Evolutionary conservation across 2,113 vertebrate species (phyloP).

Genomic region (Sphyrna mokarran): DNA sequence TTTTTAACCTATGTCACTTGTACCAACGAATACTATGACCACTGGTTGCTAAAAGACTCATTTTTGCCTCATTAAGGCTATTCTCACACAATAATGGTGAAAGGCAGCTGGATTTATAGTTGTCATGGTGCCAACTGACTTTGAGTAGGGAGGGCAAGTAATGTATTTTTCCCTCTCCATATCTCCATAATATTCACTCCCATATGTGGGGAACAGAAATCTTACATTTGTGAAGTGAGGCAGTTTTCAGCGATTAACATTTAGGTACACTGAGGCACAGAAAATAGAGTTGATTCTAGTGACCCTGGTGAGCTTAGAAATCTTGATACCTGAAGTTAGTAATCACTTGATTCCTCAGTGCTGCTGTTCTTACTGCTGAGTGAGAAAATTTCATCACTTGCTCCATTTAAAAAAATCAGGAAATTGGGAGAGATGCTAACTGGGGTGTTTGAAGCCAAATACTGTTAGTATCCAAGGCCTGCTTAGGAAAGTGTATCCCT

Average conservation of each 20-base stretch:
- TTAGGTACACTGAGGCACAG: not conserved
- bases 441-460: not conserved
- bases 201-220: not conserved
- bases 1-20: too few relatives aligned
- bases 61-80: too few relatives aligned
- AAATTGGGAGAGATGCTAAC: not conserved
- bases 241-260: not conserved
- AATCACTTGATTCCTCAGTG: not conserved
- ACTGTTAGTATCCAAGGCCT: not conserved
- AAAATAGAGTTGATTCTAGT: not conserved
- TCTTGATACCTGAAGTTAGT: not conserved
- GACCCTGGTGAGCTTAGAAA: not conserved
- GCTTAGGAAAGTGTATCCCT: not conserved
- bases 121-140: too few relatives aligned
- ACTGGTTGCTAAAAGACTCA: too few relatives aligned
- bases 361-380: not conserved
- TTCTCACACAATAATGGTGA: too few relatives aligned
- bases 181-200: too few relatives aligned
- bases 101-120: too few relatives aligned
- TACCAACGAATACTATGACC: too few relatives aligned
- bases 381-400: not conserved
- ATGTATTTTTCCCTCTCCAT: too few relatives aligned
- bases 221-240: not conserved
- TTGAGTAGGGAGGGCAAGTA: too few relatives aligned
- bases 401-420: not conserved